A percentile compares a stretch with the other conserved stretches of the same genome.
phyloP scores from a whole-genome alignment of 1,140 invertebrate species.

The Chlorops oryzae region DNA sequence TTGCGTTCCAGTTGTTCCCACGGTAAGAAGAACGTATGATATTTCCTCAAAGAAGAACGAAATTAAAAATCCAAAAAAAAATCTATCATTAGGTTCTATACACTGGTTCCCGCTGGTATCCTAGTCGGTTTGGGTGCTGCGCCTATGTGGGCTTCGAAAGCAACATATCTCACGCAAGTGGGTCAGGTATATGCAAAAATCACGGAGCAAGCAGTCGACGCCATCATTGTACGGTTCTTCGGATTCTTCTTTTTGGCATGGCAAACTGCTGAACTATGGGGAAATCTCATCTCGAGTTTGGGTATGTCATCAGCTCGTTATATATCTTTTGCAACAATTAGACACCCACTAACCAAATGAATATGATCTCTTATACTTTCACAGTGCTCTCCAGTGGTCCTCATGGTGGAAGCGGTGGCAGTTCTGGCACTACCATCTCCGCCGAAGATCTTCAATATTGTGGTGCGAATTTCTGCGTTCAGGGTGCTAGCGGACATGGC shows the following conservation, averaged over 20 bases:
- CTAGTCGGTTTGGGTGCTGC: slow-evolving; percentile 85
- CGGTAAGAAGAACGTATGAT: slow-evolving; percentile 18
- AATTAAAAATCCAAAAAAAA: too few relatives aligned
- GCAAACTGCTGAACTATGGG: slow-evolving; percentile 92
- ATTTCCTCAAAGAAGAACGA: background rate
- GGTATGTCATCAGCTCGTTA: slow-evolving; percentile 47
- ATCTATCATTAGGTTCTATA: slow-evolving; percentile 62
- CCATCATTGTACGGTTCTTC: slow-evolving; percentile 90
- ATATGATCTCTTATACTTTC: slow-evolving; percentile 44
- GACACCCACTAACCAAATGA: background rate
- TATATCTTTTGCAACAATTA: background rate
- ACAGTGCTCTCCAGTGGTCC: slow-evolving; percentile 67
- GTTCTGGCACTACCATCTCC: slow-evolving; percentile 48
- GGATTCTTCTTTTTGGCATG: slow-evolving; percentile 97
- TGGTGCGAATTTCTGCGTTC: slow-evolving; percentile 78
- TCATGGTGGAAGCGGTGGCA: slow-evolving; percentile 54
- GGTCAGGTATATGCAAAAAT: slow-evolving; percentile 83
- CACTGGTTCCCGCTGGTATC: slow-evolving; percentile 86
- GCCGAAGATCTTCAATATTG: slow-evolving; percentile 59
- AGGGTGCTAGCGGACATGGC: slow-evolving; percentile 58
- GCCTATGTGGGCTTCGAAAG: slow-evolving; percentile 94
- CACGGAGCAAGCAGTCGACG: slow-evolving; percentile 79
- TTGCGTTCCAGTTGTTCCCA: slow-evolving; percentile 87
- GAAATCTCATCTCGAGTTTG: slow-evolving; percentile 92
- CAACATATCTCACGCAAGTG: slow-evolving; percentile 89